phyloP scores from a whole-genome alignment of 2,113 vertebrate species.

The Hippopotamus amphibius region DNA sequence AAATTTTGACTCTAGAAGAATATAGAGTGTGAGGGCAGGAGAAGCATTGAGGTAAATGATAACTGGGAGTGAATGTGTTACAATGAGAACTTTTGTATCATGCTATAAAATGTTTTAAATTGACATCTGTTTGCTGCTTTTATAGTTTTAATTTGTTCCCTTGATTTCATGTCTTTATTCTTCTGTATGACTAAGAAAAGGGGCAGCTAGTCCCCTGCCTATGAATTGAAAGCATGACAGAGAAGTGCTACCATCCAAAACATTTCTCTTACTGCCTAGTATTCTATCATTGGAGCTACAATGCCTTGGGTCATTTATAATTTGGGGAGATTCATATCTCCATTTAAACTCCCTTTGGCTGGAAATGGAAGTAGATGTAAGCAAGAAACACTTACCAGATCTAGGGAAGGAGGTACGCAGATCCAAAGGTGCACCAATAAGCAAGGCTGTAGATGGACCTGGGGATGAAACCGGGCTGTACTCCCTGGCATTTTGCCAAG shows the following conservation, averaged over 20 bases:
- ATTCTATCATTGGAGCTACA: background rate
- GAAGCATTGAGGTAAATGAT: background rate
- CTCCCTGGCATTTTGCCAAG: background rate
- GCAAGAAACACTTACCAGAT: background rate
- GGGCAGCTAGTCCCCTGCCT: background rate
- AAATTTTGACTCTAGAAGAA: background rate
- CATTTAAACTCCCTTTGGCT: background rate
- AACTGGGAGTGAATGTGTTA: background rate
- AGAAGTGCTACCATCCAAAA: background rate
- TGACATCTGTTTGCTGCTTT: background rate
- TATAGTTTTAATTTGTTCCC: background rate
- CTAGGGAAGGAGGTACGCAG: background rate
- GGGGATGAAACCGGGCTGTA: background rate
- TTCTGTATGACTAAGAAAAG: constrained; percentile 32
- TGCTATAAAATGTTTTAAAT: constrained; percentile 22
- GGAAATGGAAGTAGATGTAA: background rate
- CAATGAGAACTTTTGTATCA: background rate
- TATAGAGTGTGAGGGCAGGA: background rate
- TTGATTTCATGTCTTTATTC: background rate
- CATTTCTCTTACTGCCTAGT: background rate
- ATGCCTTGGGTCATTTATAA: background rate
- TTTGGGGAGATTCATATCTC: background rate
- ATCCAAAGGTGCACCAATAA: background rate
- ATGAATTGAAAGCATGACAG: background rate
- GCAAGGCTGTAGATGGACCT: background rate